Evolutionary conservation across 2,797 vertebrate genomes (phyloP), one percentile per base, ranked within the genome.

Genomic region (Loris lydekkerianus): DNA sequence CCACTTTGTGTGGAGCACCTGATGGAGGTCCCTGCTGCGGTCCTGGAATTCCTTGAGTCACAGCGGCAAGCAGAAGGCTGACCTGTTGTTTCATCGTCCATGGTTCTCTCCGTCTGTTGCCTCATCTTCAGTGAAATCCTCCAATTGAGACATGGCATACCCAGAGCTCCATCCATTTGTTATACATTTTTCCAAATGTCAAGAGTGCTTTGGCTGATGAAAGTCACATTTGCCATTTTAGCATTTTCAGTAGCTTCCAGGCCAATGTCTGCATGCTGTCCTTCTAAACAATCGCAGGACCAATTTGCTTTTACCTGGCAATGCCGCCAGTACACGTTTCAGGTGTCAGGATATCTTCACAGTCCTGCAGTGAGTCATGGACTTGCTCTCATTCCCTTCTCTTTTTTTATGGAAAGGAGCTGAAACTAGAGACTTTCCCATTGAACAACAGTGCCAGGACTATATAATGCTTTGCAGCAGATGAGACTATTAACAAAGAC

Each of bases 21-120:
- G 2, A n/a, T 8, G 7, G 17, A 65, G 29, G 63, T 65, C 63
- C 27, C 15, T 1, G 0, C 31, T 34, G n/a, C 15, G 17, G n/a
- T 69, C 17, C 31, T 34, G 2, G 2, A 34, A n/a, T 20, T 20
- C n/a, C 17, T 69, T 69, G 65, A 69, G 65, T 18, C 65, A 34
- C 8, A 20, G 65, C n/a, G 20, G 65, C n/a, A 20, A 14, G 31
- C 7, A 18, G 65, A n/a, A 69, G n/a, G 15, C 31, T 69, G n/a
- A 25, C n/a, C 31, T n/a, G 31, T 18, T 9, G 31, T 34, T 34
- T 8, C 17, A 34, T 69, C n/a, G 34, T 69, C 65, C n/a, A 31
- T 65, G 15, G 14, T 69, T 34, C 8, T 34, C 15, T 69, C n/a
- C 8, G 8, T 20, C 65, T n/a, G 8, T 18, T 31, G 31, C 63